Evolutionary conservation across 2,113 vertebrate genomes (phyloP), one percentile per base, ranked within the genome.

Genomic region (Gambusia affinis): DNA sequence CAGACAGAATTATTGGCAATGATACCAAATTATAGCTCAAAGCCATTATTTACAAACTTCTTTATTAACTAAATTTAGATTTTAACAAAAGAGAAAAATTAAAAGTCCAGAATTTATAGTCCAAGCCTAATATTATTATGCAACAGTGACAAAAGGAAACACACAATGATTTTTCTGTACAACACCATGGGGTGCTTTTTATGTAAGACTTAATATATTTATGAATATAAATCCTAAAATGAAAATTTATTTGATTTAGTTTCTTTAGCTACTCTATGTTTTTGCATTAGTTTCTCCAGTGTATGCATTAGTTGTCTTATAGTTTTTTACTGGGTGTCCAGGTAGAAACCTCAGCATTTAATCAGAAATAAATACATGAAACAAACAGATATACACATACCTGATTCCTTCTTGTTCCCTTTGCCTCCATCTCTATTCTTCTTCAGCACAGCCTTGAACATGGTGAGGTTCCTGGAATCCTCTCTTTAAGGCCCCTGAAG

Each of bases 361-460:
- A 19, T 47, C 44, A 47, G 44, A n/a, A 57, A 57, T 24, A 54
- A 54, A 22, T 1, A 54, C 7, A 57, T 57, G 15, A 2, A n/a
- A 42, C 17, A 54, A 14, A 64, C 29, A 63, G 28, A 33, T 19
- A 75, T 35, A 28, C 62, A 91, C 96, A 77, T 96, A 99, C 98
- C 97, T 93, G 96, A 57, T 66, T 99, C 96, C 84, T 97, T 98
- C 89, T 94, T 98, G 96, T 85, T 95, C 73, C 95, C 95, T 86
- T 97, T 98, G 88, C 96, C 96, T 87, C 96, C 95, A 71, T 99
- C 97, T 91, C 97, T 95, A 93, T 94, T 98, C 95, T 98, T 98
- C 93, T 98, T 99, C 79, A 99, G 91, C 91, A 99, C 97, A 1
- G 98, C 96, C 92, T 98, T 99, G 90, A 99, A 95, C 98, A 99